Percentiles rank a stretch among this genome's conserved stretches.
These are phyloP conservation scores for Monopis laevigella DNA, from an alignment of 2,888 invertebrate species.

Conservation along the genomic window DNA sequence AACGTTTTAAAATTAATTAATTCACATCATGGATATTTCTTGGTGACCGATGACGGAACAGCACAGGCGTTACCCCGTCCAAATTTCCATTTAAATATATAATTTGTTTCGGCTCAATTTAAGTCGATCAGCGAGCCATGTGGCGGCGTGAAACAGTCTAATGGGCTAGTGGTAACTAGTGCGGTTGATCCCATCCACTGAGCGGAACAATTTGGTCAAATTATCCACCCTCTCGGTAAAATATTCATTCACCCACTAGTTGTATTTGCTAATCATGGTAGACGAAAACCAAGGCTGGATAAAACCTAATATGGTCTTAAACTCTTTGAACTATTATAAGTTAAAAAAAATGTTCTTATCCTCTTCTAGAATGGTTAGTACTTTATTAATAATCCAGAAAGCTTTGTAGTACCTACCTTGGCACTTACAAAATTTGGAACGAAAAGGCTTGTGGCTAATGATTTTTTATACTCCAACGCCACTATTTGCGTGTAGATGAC, in stretches of 20 bases:
- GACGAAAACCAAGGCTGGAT: no score
- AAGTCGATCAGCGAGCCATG: conserved; percentile 37
- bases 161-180: conserved; percentile 50
- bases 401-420: no score
- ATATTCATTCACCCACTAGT: no score
- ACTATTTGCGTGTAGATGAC: conserved; percentile 34
- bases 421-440: conserved; percentile 3
- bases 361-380: no score
- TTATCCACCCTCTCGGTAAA: neutral
- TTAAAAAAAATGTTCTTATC: no score
- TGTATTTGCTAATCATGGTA: no score
- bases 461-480: conserved; percentile 21
- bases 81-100: conserved; percentile 63
- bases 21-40: no score
- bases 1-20: no score
- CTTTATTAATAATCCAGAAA: no score
- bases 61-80: conserved; percentile 27
- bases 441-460: conserved; percentile 5
- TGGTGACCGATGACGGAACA: conserved; percentile 5
- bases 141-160: conserved; percentile 45
- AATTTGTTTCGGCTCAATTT: conserved; percentile 58
- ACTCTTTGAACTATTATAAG: no score
- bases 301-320: no score
- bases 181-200: conserved; percentile 55
- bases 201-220: conserved; percentile 19